Evolutionary conservation across 2,888 invertebrate genomes (phyloP).

Genomic region (Morpho achilles): DNA sequence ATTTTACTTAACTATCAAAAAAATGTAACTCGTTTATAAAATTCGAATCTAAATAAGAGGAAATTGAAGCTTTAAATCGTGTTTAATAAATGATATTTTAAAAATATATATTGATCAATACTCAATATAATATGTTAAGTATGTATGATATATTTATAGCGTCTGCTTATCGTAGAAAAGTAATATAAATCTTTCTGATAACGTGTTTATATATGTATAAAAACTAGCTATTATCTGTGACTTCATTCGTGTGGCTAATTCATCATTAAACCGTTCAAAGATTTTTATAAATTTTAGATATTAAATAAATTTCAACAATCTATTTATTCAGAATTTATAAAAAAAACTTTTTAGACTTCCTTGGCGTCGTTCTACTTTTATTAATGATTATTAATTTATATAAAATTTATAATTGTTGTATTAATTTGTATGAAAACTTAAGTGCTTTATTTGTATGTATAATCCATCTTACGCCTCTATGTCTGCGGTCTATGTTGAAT

Average conservation of each 20-base stretch:
- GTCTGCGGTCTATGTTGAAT: too few species aligned
- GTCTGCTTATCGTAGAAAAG: constrained; percentile 22
- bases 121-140: constrained; percentile 17
- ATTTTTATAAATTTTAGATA: too few species aligned
- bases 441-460: too few species aligned
- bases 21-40: constrained; percentile 35
- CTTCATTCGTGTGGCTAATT: background rate
- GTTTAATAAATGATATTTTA: constrained; percentile 47
- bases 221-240: background rate
- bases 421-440: too few species aligned
- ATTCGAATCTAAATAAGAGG: constrained; percentile 52
- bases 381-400: too few species aligned
- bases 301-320: too few species aligned
- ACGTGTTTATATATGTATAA: background rate
- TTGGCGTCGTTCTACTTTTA: too few species aligned
- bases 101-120: constrained; percentile 21
- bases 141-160: constrained; percentile 13
- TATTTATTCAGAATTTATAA: too few species aligned
- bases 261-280: too few species aligned
- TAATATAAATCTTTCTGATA: constrained; percentile 9
- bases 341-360: too few species aligned
- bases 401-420: too few species aligned
- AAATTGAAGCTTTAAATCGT: constrained; percentile 75
- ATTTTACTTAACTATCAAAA: constrained; percentile 32
- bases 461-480: too few species aligned